Base-by-base conservation (phyloP, 30 jellyfish, hydroid and myxozoan species). In the Pelagia noctiluca region DNA sequence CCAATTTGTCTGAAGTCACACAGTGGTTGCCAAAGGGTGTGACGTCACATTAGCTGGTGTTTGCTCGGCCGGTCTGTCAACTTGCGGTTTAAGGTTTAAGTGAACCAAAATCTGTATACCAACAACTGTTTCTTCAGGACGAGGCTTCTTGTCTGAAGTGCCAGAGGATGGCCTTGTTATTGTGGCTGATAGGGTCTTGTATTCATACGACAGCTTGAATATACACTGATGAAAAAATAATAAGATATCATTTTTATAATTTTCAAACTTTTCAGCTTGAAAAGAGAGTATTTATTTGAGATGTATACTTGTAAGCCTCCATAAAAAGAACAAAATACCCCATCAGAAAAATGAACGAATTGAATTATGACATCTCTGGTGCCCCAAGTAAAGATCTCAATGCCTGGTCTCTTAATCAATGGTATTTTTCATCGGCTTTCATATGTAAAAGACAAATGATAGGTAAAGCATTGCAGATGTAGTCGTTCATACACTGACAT, bases 141-240 rank as follows among this genome's bases (percentile, higher is more conserved):
- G 35, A 28, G 74, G 25, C 50, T 70, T 82, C 85, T 82, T 82
- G 25, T 34, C 85, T 3, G 84, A 19, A 1, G 89, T 35, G 5
- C 37, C 70, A 0, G 66, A 22, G 16, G 85, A 35, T 47, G 82
- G 70, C 23, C 92, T 84, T 22, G 92, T 25, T 10, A 82, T 82
- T 22, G 85, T 50, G 21, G 97, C 87, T 3, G 96, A 78, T 0
- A 79, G 52, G 68, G 79, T 74, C 50, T 83, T 90, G 96, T 90
- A 90, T 53, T 84, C 96, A 53, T 81, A 90, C 32, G 89, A 34
- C 89, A 90, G 61, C 31, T 78, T 78, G 92, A 90, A 90, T 16
- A 61, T 35, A 57, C 82, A 94, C 97, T 89, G 60, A 46, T 80
- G 49, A 22, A 46, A 23, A 25, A 46, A 36, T 36, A 16, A 38